Percentiles rank a stretch among this genome's conserved stretches.
Evolutionary conservation across 2,888 invertebrate species (phyloP).

Genomic region (Lepeophtheirus nordmannii): DNA sequence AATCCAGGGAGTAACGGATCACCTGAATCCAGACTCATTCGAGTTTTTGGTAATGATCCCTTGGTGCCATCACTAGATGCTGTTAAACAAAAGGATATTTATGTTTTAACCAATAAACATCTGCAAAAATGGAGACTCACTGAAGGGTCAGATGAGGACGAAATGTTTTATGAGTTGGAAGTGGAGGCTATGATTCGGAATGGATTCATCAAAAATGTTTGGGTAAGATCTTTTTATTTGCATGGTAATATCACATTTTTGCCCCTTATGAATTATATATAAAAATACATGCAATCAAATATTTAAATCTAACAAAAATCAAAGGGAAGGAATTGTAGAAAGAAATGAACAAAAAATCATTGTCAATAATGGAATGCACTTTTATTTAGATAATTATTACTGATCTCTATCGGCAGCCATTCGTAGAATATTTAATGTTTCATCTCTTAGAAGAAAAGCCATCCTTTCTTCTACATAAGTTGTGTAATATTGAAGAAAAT

Average conservation of each 20-base stretch:
- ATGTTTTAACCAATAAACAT: slow-evolving; percentile 56
- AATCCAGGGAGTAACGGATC: slow-evolving; percentile 36
- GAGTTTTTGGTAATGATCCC: slow-evolving; percentile 29
- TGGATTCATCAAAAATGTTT: slow-evolving; percentile 49
- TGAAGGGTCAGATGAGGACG: slow-evolving; percentile 45
- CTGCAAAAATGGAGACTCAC: slow-evolving; percentile 66
- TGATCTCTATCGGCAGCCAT: slow-evolving; percentile 12
- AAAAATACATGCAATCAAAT: too few species aligned
- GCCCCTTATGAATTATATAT: too few species aligned
- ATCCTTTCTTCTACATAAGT: slow-evolving; percentile 4
- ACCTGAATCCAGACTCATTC: slow-evolving; percentile 46
- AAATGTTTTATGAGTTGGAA: slow-evolving; percentile 56
- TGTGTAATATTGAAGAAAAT: slow-evolving; percentile 10
- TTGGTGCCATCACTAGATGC: slow-evolving; percentile 26
- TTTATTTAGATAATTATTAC: neutral
- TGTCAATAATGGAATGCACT: too few species aligned
- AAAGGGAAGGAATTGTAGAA: too few species aligned
- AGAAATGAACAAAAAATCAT: too few species aligned
- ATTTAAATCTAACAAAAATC: too few species aligned
- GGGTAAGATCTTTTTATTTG: slow-evolving; percentile 39
- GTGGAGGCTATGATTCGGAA: slow-evolving; percentile 55
- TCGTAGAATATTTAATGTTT: slow-evolving; percentile 16
- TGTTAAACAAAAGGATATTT: slow-evolving; percentile 39
- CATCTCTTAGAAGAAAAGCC: slow-evolving; percentile 12
- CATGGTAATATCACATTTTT: neutral